These are phyloP conservation scores for Centroberyx gerrardi DNA, from an alignment of 2,797 vertebrate species.

Conservation along the genomic window DNA sequence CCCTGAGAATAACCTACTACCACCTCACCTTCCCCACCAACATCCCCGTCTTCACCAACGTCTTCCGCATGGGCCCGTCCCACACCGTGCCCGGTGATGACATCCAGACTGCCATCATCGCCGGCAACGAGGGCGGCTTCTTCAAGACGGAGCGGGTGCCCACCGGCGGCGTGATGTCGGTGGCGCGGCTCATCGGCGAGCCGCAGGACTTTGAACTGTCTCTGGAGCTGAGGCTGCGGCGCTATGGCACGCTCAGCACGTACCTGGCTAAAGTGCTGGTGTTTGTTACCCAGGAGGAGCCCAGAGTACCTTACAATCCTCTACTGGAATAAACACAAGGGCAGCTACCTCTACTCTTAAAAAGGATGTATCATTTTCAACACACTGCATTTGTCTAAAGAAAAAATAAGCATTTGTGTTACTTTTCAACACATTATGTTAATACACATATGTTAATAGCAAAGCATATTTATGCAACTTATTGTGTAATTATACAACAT, in stretches of 20 bases:
- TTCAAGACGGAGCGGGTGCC: conserved; percentile 89
- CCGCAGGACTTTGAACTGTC: conserved; percentile 94
- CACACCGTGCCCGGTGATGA: conserved; percentile 90
- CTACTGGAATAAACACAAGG: conserved; percentile 62
- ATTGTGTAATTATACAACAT: conserved; percentile 5
- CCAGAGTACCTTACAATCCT: conserved; percentile 69
- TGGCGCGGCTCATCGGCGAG: conserved; percentile 88
- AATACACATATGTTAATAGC: neutral
- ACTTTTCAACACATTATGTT: too few species aligned
- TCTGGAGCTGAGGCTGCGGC: conserved; percentile 92
- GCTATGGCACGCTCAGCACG: conserved; percentile 87
- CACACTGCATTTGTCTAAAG: neutral
- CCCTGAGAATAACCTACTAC: conserved; percentile 98
- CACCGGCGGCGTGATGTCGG: conserved; percentile 91
- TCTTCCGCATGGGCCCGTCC: conserved; percentile 99
- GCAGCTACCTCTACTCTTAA: conserved; percentile 20
- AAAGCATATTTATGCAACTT: neutral
- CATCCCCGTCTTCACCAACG: conserved; percentile 93
- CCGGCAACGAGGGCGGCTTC: conserved; percentile 93
- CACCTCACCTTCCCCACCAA: conserved; percentile 98
- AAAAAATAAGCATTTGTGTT: neutral
- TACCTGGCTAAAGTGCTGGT: conserved; percentile 94
- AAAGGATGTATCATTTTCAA: conserved; percentile 47
- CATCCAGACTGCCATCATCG: conserved; percentile 92
- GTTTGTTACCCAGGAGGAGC: conserved; percentile 92